Evolutionary conservation across 2,797 vertebrate genomes (phyloP).

Genomic region (Sylvilagus floridanus): DNA sequence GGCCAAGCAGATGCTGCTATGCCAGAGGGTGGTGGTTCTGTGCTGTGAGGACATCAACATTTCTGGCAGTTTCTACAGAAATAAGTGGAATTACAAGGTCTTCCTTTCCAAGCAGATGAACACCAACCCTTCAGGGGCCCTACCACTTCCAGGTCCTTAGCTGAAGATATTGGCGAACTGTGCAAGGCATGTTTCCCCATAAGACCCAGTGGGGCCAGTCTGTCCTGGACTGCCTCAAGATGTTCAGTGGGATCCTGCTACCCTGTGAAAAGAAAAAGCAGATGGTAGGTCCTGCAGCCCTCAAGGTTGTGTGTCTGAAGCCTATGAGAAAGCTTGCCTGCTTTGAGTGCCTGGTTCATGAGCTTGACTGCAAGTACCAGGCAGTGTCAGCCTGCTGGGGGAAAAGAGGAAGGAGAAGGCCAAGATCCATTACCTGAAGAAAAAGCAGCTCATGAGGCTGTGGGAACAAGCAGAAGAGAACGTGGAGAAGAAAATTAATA

Average conservation of each 20-base stretch:
- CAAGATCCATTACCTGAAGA: too few relatives aligned
- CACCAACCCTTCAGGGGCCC: neutral
- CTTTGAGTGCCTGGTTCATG: neutral
- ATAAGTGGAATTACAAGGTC: neutral
- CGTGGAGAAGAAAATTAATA: neutral
- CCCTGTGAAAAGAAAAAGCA: neutral
- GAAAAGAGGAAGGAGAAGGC: too few relatives aligned
- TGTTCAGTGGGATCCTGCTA: neutral
- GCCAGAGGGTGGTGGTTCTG: too few relatives aligned
- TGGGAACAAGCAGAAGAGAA: neutral
- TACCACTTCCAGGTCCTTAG: neutral
- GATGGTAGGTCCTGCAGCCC: neutral
- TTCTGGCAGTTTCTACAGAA: neutral
- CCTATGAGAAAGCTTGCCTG: neutral
- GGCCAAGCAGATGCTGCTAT: neutral
- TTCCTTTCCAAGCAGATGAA: neutral
- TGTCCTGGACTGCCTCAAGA: too few relatives aligned
- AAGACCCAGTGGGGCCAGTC: neutral
- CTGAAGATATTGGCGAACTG: neutral
- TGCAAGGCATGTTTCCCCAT: neutral
- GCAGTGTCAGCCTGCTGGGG: neutral
- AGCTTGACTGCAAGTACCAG: neutral
- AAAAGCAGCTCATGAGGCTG: neutral
- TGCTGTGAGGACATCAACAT: neutral
- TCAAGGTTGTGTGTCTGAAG: neutral